phyloP scores from a whole-genome alignment of 2,888 invertebrate species.

The Cosmia trapezina region DNA sequence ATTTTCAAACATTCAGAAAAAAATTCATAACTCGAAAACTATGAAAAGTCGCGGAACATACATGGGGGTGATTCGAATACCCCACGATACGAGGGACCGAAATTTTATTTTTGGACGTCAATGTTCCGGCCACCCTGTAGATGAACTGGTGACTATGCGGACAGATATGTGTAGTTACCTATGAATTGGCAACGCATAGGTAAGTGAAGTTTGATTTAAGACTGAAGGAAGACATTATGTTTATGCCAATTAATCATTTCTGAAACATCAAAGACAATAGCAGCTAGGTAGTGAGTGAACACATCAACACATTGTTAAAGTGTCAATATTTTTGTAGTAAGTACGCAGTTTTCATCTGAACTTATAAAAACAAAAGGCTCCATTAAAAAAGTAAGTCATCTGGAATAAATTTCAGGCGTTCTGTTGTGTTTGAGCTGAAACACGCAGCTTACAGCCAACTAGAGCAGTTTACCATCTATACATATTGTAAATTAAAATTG shows the following conservation, averaged over 20 bases:
- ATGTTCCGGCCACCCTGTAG: too few relatives aligned
- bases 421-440: not conserved
- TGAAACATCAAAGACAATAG: constrained; percentile 25
- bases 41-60: too few relatives aligned
- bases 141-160: not conserved
- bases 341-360: not conserved
- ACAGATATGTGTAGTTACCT: too few relatives aligned
- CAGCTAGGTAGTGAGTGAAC: not conserved
- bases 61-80: too few relatives aligned
- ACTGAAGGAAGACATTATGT: not conserved
- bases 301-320: constrained; percentile 19
- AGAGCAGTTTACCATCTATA: not conserved
- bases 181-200: constrained; percentile 5
- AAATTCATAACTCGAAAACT: too few relatives aligned
- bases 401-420: not conserved
- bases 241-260: constrained; percentile 11
- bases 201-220: constrained; percentile 5
- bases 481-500: too few relatives aligned
- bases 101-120: too few relatives aligned
- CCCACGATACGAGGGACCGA: too few relatives aligned
- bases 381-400: not conserved
- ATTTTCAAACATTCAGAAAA: too few relatives aligned
- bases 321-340: not conserved
- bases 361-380: not conserved
- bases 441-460: not conserved